phyloP scores from a whole-genome alignment of 1,140 invertebrate species.

The Zaprionus tsacasi region DNA sequence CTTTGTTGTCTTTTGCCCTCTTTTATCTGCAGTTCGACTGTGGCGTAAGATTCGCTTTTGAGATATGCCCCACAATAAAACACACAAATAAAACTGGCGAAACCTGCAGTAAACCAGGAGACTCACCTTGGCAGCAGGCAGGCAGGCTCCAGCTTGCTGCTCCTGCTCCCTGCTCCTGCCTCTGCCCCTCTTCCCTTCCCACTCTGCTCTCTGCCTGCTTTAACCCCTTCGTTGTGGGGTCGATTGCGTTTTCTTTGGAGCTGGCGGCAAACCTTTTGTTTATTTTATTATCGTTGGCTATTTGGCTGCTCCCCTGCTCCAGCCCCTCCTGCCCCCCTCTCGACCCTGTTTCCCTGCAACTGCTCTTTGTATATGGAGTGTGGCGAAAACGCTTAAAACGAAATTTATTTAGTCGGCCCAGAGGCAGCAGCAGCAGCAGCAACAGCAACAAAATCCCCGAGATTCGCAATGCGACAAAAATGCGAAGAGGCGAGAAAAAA shows the following conservation, averaged over 20 bases:
- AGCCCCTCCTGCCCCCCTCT: constrained; percentile 14
- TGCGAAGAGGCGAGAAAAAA: constrained; percentile 66
- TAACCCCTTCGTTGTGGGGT: not conserved
- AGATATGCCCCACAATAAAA: constrained; percentile 82
- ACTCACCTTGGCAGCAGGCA: constrained; percentile 53
- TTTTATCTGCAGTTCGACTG: constrained; percentile 60
- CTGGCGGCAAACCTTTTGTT: constrained; percentile 77
- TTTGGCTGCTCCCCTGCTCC: constrained; percentile 60
- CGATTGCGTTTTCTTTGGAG: constrained; percentile 63
- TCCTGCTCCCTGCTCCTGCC: not conserved
- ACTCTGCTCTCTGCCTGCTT: not conserved
- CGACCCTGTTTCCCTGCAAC: constrained; percentile 32
- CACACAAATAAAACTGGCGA: constrained; percentile 78
- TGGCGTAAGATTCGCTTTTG: constrained; percentile 77
- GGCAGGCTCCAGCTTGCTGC: too few species aligned
- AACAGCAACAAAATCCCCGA: constrained; percentile 11
- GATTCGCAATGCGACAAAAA: constrained; percentile 81
- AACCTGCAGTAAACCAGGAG: constrained; percentile 62
- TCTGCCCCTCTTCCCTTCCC: not conserved
- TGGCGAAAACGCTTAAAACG: constrained; percentile 79
- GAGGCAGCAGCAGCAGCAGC: constrained; percentile 14
- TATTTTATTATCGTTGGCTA: constrained; percentile 82
- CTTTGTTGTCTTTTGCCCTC: constrained; percentile 33
- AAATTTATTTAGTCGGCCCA: constrained; percentile 81
- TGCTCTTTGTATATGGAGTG: constrained; percentile 76